Conservation (phyloP, 2,113 vertebrate species). For the Phycodurus eques region DNA sequence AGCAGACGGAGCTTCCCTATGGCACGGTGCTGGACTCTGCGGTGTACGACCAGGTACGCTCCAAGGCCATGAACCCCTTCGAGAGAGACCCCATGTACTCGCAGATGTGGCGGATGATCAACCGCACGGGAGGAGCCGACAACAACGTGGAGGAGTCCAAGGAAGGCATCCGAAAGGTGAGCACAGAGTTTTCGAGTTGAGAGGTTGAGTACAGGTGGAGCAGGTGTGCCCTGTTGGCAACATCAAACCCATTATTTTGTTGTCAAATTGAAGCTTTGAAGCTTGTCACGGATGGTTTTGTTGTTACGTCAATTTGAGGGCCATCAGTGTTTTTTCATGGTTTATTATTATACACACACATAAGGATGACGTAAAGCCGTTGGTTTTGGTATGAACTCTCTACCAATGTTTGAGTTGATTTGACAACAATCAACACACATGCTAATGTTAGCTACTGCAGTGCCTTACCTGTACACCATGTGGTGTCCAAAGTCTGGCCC, state of each 20-base stretch:
- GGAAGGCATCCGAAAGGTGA: conserved; percentile 94
- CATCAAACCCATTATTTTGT: neutral
- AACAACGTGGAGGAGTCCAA: conserved; percentile 93
- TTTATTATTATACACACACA: neutral
- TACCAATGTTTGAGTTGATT: no score
- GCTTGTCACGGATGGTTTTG: neutral
- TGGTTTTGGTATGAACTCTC: no score
- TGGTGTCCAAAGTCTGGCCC: no score
- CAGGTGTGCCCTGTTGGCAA: neutral
- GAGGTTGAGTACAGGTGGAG: neutral
- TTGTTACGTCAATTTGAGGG: neutral
- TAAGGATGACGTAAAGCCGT: no score
- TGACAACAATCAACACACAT: no score
- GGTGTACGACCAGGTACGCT: conserved; percentile 93
- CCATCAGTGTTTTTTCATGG: no score
- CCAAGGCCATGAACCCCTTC: conserved; percentile 95
- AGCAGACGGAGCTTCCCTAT: conserved; percentile 94
- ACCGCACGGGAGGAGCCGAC: conserved; percentile 88
- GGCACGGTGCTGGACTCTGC: conserved; percentile 95
- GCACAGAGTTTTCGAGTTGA: neutral
- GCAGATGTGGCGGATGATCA: conserved; percentile 99
- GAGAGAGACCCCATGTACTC: conserved; percentile 97
- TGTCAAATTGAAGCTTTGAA: neutral
- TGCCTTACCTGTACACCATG: no score
- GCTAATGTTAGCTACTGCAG: no score